Evolutionary conservation across 2,797 vertebrate genomes (phyloP), one percentile per base, ranked within the genome.

Genomic region (Pseudocheirus occidentalis): DNA sequence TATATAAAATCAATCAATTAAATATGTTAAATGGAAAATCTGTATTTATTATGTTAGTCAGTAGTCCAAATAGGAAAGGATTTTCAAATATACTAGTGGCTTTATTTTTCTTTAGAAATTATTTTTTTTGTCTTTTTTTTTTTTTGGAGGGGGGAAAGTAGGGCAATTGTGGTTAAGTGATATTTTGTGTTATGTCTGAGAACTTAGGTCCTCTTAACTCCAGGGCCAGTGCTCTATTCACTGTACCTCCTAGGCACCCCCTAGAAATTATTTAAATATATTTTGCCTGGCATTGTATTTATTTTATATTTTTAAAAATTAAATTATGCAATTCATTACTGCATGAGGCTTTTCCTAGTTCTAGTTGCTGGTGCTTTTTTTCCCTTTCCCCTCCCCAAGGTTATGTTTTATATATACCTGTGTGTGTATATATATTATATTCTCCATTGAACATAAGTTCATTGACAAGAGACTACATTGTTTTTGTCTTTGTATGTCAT

Each of bases 1-100:
- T 99, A 99, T 99, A 99, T 99, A 99, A 99, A 99, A 98, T 99
- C 99, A 99, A 99, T 99, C 98, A 99, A 99, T 99, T 99, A 99
- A 81, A 46, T 46, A 11, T 99, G 99, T 99, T 99, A 99, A 99
- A 99, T 99, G 99, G 99, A 99, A 99, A 99, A 99, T 98, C 99
- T 99, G 98, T 99, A 98, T 99, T 99, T 99, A 99, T 98, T 99
- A 98, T 99, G 98, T 98, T 99, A 98, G 98, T 98, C 98, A 98
- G 0, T 81, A 81, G 40, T 2, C 21, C 18, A 98, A 98, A 98
- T 98, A 98, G 98, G 40, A 98, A 98, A 98, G 97, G 98, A 98
- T 98, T 99, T 98, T 98, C 97, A 99, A 99, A 98, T 99, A 98
- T 96, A 97, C 96, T 98, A 96, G 98, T 99, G 99, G 98, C 98